A percentile compares a stretch with the other conserved stretches of the same genome.
These are phyloP conservation scores for Enoplosus armatus DNA, from an alignment of 2,797 vertebrate genomes.

Conservation along the genomic window DNA sequence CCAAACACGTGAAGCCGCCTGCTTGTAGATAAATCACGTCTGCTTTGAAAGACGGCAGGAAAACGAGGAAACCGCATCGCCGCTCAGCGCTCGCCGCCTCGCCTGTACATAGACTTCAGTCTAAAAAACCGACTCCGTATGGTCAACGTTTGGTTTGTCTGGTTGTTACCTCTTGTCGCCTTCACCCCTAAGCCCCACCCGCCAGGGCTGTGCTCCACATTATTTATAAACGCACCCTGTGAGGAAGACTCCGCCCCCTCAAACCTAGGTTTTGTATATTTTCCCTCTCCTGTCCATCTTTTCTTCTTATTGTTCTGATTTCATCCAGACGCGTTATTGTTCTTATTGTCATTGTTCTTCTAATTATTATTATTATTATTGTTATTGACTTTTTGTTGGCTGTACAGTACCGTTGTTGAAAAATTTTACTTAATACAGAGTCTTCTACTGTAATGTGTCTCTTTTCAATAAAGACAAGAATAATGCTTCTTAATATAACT, in stretches of 20 bases:
- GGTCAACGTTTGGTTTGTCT: constrained; percentile 63
- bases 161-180: constrained; percentile 88
- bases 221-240: constrained; percentile 90
- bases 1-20: constrained; percentile 7
- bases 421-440: constrained; percentile 89
- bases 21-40: constrained; percentile 15
- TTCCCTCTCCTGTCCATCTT: constrained; percentile 72
- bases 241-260: constrained; percentile 81
- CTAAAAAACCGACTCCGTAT: constrained; percentile 35
- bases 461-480: constrained; percentile 96
- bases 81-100: constrained; percentile 4
- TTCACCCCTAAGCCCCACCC: constrained; percentile 64
- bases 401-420: constrained; percentile 92
- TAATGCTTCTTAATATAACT: constrained; percentile 85
- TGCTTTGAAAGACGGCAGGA: neutral
- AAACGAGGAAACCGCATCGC: neutral
- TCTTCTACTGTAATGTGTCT: constrained; percentile 91
- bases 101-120: constrained; percentile 79
- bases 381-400: constrained; percentile 86
- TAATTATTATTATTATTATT: constrained; percentile 84
- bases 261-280: constrained; percentile 68
- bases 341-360: constrained; percentile 84
- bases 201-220: constrained; percentile 74
- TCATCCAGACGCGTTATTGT: constrained; percentile 81
- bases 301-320: constrained; percentile 81